Base-by-base conservation (phyloP, 1,140 invertebrate genomes). In the Thalassaphorura encarpata region DNA sequence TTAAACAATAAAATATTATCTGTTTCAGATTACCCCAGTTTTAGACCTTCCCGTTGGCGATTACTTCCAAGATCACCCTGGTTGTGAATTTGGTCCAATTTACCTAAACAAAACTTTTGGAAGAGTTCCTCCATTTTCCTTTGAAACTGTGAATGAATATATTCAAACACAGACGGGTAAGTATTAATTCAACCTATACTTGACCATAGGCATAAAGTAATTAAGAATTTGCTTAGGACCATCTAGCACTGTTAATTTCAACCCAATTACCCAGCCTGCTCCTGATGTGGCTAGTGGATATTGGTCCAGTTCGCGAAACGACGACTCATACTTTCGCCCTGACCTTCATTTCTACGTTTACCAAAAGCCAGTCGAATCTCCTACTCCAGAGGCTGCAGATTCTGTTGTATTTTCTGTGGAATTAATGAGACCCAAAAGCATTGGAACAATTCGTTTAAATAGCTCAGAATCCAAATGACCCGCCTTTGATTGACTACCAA, bases 31-130 rank as follows among this genome's bases (percentile, higher is more conserved):
- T 6, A 18, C 6, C 18, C 18, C 18, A 18, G 11, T 51, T 4
- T 26, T 39, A 3, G 48, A 51, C 48, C 31, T 51, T 6, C 48
- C 48, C 3, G 48, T 51, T 33, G 48, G 48, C 5, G 6, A 39
- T 13, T 27, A 51, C 31, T 11, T 51, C 3, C 48, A 51, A 24
- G 48, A 51, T 19, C 48, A 51, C 33, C 16, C n/a, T 21, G 16
- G 21, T 19, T 5, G 6, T 51, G 8, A 21, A 29, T 19, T 8
- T 51, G 5, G 48, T 27, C 48, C 11, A 11, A 5, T 19, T 27
- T 19, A 19, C 23, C 18, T 51, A 26, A 51, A 36, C 33, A 5
- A 18, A 19, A 36, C 48, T 33, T 36, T 36, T 36, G 33, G 33
- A 5, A 36, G 13, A 51, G 21, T 21, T 26, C 18, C n/a, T 8